Percentiles rank a stretch among this genome's conserved stretches.
Evolutionary conservation across 2,113 vertebrate species (phyloP).

Genomic region (Rhea pennata): DNA sequence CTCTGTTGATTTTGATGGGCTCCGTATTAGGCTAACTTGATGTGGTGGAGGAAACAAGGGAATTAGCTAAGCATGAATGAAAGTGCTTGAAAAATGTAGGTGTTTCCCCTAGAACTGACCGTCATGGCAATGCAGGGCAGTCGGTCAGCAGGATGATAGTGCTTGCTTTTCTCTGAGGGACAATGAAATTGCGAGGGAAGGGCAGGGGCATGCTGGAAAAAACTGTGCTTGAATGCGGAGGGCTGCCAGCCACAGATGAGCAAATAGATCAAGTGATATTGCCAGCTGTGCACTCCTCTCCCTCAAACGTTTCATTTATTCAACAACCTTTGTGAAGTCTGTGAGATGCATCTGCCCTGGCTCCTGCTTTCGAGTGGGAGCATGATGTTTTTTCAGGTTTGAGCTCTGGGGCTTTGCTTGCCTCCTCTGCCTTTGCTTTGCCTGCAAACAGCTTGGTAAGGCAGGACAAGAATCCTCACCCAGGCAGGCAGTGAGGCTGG

Average conservation of each 20-base stretch:
- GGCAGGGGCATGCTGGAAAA: not conserved
- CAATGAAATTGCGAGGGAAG: not conserved
- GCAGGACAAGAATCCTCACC: not conserved
- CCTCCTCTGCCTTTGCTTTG: slow-evolving; percentile 4
- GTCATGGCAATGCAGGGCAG: not conserved
- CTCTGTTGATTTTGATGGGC: not conserved
- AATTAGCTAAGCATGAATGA: not conserved
- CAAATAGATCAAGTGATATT: not conserved
- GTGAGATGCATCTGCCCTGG: not conserved
- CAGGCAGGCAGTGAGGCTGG: not conserved
- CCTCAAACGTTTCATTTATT: not conserved
- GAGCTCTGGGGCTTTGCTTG: slow-evolving; percentile 29
- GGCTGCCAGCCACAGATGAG: not conserved
- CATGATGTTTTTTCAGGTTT: not conserved
- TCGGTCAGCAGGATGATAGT: not conserved
- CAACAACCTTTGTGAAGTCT: not conserved
- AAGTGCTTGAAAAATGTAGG: not conserved
- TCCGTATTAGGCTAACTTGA: not conserved
- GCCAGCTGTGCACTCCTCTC: not conserved
- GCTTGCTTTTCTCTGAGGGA: not conserved
- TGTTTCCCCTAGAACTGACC: not conserved
- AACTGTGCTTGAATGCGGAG: not conserved
- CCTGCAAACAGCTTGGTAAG: not conserved
- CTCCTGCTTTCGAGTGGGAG: not conserved
- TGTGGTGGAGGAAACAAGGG: not conserved